Conservation (phyloP, 2,113 vertebrate species). For the Ophthalmolycus amberensis region DNA sequence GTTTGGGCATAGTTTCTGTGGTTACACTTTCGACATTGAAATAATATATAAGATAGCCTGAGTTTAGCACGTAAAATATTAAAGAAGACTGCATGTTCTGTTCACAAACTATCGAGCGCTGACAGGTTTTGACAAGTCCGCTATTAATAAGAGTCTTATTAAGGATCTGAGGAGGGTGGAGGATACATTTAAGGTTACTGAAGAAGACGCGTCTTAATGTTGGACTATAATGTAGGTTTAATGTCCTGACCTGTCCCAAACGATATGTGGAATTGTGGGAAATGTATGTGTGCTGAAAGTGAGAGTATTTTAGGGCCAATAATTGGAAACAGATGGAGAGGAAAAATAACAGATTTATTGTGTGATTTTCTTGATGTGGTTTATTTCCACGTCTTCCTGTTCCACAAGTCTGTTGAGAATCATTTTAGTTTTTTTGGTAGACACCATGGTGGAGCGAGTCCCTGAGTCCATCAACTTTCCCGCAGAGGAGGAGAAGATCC, state of each 20-base stretch:
- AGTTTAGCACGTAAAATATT: background rate
- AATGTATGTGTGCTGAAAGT: background rate
- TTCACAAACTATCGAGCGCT: conserved; percentile 15
- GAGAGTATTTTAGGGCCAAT: background rate
- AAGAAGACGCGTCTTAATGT: background rate
- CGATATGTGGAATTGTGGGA: background rate
- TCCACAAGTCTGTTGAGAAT: background rate
- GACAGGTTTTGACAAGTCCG: conserved; percentile 26
- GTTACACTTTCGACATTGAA: background rate
- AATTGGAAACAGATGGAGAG: too few relatives aligned
- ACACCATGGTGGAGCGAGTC: conserved; percentile 91
- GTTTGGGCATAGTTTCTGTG: background rate
- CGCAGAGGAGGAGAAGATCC: conserved; percentile 91
- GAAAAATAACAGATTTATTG: fast-evolving
- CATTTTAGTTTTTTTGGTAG: conserved; percentile 33
- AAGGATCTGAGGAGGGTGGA: background rate
- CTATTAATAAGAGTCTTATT: background rate
- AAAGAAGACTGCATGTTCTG: background rate
- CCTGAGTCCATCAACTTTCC: conserved; percentile 93
- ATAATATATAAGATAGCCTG: fast-evolving
- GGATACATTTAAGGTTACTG: background rate
- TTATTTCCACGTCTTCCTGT: background rate
- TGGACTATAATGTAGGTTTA: background rate
- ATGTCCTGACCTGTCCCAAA: background rate
- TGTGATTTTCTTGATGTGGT: background rate